Conservation (phyloP, 1,140 invertebrate genomes). For the Trissolcus basalis region DNA sequence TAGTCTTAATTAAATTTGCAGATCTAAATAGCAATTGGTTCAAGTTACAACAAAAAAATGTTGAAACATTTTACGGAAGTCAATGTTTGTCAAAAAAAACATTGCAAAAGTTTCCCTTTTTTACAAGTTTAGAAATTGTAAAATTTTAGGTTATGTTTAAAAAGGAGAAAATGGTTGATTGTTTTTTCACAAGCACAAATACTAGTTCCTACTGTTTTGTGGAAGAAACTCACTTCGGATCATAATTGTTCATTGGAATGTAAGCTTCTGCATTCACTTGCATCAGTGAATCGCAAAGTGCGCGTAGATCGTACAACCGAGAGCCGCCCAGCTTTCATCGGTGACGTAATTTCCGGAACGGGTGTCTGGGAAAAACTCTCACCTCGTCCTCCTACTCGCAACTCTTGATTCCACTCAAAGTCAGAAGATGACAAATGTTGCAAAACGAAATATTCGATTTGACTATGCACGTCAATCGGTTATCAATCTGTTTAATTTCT, state of each 20-base stretch:
- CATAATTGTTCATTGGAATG: conserved; percentile 35
- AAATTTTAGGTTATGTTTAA: too few species aligned
- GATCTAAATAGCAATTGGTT: too few species aligned
- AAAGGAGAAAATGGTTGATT: neutral
- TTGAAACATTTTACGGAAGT: too few species aligned
- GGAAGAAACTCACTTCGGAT: neutral
- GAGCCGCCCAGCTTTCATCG: conserved; percentile 62
- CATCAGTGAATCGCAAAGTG: conserved; percentile 33
- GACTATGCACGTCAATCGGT: too few species aligned
- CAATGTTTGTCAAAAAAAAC: conserved; percentile 5
- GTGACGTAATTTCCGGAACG: conserved; percentile 63
- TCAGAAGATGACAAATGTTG: conserved; percentile 31
- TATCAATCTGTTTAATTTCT: too few species aligned
- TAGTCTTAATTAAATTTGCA: too few species aligned
- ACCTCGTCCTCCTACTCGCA: conserved; percentile 26
- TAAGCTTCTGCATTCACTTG: conserved; percentile 38
- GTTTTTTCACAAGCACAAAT: neutral
- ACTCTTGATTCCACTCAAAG: conserved; percentile 23
- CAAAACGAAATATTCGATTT: conserved; percentile 4
- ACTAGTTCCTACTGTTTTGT: neutral
- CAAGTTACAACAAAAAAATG: too few species aligned
- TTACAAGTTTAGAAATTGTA: neutral
- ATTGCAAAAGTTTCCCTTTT: too few species aligned
- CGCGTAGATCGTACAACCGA: conserved; percentile 30
- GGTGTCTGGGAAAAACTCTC: conserved; percentile 59